phyloP scores from a whole-genome alignment of 2,113 vertebrate species.

The Donacobius atricapilla region DNA sequence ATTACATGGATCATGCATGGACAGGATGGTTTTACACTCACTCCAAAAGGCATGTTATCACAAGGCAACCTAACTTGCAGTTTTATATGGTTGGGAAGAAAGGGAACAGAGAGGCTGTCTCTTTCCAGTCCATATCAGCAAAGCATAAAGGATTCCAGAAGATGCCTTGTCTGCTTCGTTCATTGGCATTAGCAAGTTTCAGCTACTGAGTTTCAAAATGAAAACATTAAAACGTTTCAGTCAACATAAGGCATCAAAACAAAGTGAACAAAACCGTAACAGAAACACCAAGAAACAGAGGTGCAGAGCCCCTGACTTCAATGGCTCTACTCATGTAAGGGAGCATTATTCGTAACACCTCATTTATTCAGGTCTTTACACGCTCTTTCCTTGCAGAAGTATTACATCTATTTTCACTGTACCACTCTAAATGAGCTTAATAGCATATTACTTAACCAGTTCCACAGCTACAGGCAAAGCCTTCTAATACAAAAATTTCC shows the following conservation, averaged over 20 bases:
- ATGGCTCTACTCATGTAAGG: not conserved
- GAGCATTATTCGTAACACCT: not conserved
- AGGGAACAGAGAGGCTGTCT: not conserved
- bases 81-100: not conserved
- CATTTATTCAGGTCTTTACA: not conserved
- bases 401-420: not conserved
- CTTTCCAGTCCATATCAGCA: not conserved
- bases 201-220: not conserved
- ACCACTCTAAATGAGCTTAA: constrained; percentile 21
- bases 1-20: not conserved
- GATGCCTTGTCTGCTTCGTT: not conserved
- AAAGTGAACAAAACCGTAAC: not conserved
- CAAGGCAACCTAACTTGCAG: not conserved
- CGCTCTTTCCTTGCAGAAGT: not conserved
- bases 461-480: not conserved
- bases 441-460: not conserved
- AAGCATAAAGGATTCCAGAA: not conserved
- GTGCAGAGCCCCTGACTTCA: not conserved
- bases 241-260: not conserved
- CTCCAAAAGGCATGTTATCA: not conserved
- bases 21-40: not conserved
- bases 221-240: not conserved
- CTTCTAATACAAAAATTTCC: not conserved
- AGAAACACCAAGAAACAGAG: not conserved
- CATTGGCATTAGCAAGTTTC: not conserved